Evolutionary conservation across 1,140 invertebrate genomes (phyloP), one percentile per base, ranked within the genome.

Genomic region (Hylyphantes graminicola): DNA sequence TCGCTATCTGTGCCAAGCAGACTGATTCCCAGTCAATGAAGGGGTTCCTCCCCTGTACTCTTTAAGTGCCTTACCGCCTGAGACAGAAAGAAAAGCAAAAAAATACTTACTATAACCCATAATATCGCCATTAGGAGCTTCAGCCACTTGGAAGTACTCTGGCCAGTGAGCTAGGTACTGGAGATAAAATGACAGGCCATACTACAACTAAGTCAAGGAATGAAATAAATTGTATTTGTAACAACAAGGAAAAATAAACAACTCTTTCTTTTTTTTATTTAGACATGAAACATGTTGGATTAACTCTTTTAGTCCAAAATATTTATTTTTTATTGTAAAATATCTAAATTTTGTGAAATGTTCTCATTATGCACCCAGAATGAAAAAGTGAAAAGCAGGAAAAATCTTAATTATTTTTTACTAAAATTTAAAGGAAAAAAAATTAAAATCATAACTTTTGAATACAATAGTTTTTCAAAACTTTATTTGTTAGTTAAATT

Each of bases 121-220:
- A 64, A 99, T 97, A 91, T 97, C 94, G 7, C 96, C 97, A 90
- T 93, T 95, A 15, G 96, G 95, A 59, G 96, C 96, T 92, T 98
- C 96, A 19, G 96, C 95, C 51, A 98, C 94, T 92, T 98, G 96
- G 90, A 99, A 98, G 90, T 98, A 99, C 91, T 99, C 98, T n/a
- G 98, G 97, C 97, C 97, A 99, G 89, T 97, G 96, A 8, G 97
- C 96, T 87, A 99, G 91, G 91, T 99, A 99, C 89, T 98, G 96
- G 90, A 98, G 95, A 88, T 99, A 99, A 91, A 99, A 99, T 2
- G 96, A 94, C 68, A 99, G 90, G 6, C 96, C 97, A 93, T 99
- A 99, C 93, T 94, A 87, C 83, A 77, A n/a, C 81, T 86, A 55
- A 15, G 70, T 87, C 87, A 88, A 88, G 86, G 80, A 86, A 84